A percentile compares a stretch with the other conserved stretches of the same genome.
These are phyloP conservation scores for Nerophis lumbriciformis DNA, from an alignment of 2,113 vertebrate species.

Conservation along the genomic window DNA sequence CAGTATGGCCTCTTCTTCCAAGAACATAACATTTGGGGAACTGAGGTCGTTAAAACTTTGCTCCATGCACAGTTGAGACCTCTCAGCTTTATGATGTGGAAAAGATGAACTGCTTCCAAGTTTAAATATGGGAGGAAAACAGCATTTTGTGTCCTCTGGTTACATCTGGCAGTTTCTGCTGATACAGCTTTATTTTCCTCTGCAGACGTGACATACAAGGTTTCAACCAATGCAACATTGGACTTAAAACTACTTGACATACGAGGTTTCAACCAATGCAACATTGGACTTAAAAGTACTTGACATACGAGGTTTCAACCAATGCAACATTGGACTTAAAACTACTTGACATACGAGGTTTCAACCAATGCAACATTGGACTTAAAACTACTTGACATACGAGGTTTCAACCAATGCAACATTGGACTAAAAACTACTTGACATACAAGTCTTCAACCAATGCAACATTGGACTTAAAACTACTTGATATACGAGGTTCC, in stretches of 20 bases:
- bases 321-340: neutral
- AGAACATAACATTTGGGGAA: neutral
- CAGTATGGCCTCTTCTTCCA: neutral
- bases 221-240: neutral
- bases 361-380: neutral
- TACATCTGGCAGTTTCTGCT: neutral
- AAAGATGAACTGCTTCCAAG: neutral
- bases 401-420: neutral
- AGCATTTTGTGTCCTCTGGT: neutral
- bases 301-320: neutral
- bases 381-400: neutral
- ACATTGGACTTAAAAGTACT: neutral
- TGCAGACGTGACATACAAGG: neutral
- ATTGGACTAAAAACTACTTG: neutral
- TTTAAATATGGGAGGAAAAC: neutral
- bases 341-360: constrained; percentile 1
- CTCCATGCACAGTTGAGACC: neutral
- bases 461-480: neutral
- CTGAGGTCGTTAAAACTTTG: neutral
- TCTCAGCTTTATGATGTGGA: neutral
- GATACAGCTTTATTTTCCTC: neutral
- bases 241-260: neutral
- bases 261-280: neutral
- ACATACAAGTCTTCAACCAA: neutral
- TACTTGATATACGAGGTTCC: neutral